Percentiles rank a stretch among this genome's conserved stretches.
Evolutionary conservation across 2,113 vertebrate genomes (phyloP).

Genomic region (Spermophilus dauricus): DNA sequence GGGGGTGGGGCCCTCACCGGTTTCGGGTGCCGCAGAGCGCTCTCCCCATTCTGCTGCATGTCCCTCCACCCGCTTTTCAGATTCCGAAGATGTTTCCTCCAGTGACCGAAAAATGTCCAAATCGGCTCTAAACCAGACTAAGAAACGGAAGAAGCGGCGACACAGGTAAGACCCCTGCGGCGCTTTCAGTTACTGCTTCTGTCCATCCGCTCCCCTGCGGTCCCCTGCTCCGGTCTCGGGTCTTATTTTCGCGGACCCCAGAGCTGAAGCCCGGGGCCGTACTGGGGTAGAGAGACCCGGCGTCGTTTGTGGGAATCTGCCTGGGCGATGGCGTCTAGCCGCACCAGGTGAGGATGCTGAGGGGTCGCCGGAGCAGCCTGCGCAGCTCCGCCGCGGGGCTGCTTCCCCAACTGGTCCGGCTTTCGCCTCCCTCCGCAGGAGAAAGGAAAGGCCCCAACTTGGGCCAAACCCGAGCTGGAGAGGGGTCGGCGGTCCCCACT

Average conservation of each 20-base stretch:
- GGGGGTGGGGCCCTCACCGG: background rate
- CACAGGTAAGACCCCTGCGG: constrained; percentile 93
- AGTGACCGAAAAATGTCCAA: constrained; percentile 96
- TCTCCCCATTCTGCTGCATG: constrained; percentile 69
- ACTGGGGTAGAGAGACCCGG: background rate
- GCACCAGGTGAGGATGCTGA: background rate
- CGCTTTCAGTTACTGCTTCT: background rate
- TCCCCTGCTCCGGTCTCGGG: background rate
- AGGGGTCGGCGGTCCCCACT: background rate
- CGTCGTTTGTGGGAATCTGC: background rate
- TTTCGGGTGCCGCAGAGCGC: background rate
- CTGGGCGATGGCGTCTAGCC: background rate
- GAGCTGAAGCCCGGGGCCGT: background rate
- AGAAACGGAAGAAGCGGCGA: constrained; percentile 98
- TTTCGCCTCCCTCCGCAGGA: background rate
- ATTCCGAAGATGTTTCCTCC: constrained; percentile 98
- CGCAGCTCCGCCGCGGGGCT: background rate
- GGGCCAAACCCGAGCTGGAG: background rate
- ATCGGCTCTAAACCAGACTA: constrained; percentile 95
- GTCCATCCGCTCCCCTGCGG: background rate
- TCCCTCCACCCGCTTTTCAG: constrained; percentile 87
- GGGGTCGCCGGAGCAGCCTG: background rate
- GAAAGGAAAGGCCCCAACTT: background rate
- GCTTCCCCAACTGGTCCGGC: background rate
- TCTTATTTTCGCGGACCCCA: background rate